phyloP scores from a whole-genome alignment of 1,140 invertebrate genomes.

The Drosophila subobscura region DNA sequence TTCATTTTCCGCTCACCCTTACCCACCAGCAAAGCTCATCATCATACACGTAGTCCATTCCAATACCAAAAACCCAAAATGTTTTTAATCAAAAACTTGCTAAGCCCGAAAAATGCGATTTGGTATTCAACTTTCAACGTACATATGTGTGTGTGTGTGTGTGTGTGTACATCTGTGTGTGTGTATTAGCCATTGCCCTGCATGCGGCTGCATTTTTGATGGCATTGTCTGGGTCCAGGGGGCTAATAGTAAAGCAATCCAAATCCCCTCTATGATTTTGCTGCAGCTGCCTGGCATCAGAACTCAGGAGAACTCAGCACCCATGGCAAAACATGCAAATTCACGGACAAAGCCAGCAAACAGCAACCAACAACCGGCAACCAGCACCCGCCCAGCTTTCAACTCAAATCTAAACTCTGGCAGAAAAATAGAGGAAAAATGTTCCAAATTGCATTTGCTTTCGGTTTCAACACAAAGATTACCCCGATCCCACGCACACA shows the following conservation, averaged over 20 bases:
- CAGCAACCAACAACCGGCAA: too few relatives aligned
- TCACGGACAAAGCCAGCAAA: constrained; percentile 26
- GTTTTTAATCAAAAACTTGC: constrained; percentile 64
- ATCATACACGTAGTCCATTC: not conserved
- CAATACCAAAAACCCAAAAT: constrained; percentile 21
- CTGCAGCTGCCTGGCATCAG: constrained; percentile 19
- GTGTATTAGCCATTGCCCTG: constrained; percentile 34
- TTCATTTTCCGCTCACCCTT: constrained; percentile 4
- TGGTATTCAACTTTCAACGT: constrained; percentile 23
- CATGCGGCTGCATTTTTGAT: constrained; percentile 34
- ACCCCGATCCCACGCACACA: constrained; percentile 15
- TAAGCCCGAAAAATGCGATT: constrained; percentile 46
- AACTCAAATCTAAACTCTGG: constrained; percentile 40
- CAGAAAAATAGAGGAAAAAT: constrained; percentile 16
- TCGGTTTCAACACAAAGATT: constrained; percentile 41
- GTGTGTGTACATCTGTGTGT: constrained; percentile 6
- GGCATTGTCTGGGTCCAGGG: constrained; percentile 28
- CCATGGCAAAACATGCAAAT: constrained; percentile 54
- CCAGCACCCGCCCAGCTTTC: not conserved
- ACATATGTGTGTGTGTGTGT: constrained; percentile 8
- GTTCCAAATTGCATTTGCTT: constrained; percentile 47
- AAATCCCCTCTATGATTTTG: constrained; percentile 20
- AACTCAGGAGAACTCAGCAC: constrained; percentile 20
- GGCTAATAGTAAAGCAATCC: constrained; percentile 51
- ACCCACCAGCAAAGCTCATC: not conserved